A percentile compares a stretch with the other conserved stretches of the same genome.
These are phyloP conservation scores for Selenia dentaria DNA, from an alignment of 2,888 invertebrate genomes.

Conservation along the genomic window DNA sequence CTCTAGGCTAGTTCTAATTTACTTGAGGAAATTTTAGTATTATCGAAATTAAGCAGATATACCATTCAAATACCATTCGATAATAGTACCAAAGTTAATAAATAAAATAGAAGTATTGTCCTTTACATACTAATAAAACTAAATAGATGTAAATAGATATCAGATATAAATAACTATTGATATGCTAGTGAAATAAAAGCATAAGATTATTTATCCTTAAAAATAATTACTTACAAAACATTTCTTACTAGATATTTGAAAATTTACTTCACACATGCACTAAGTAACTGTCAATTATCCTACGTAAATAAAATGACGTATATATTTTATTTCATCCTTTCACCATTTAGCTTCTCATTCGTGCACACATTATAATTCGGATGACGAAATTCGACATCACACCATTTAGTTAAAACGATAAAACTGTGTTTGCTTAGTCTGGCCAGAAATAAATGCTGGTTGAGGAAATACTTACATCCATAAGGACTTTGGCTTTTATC, in stretches of 20 bases:
- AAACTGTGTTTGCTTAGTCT: no score
- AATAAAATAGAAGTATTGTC: slow-evolving; percentile 6
- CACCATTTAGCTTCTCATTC: no score
- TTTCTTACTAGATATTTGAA: slow-evolving; percentile 15
- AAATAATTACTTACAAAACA: slow-evolving; percentile 12
- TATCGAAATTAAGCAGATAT: slow-evolving; percentile 61
- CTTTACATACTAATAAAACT: slow-evolving; percentile 19
- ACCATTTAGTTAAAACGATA: no score
- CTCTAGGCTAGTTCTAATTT: slow-evolving; percentile 64
- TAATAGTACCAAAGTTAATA: slow-evolving; percentile 19
- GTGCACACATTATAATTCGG: no score
- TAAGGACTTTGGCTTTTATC: no score
- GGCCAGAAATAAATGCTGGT: no score
- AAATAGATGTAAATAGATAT: slow-evolving; percentile 30
- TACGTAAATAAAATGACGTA: background rate
- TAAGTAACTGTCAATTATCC: slow-evolving; percentile 1
- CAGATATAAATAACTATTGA: slow-evolving; percentile 22
- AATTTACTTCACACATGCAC: slow-evolving; percentile 30
- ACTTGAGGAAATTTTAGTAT: slow-evolving; percentile 58
- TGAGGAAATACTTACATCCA: no score
- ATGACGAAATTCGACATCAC: no score
- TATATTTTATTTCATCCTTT: no score
- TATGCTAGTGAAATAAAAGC: slow-evolving; percentile 30
- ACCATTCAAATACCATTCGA: slow-evolving; percentile 39
- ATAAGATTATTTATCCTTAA: slow-evolving; percentile 25